Evolutionary conservation across 2,888 invertebrate species (phyloP), one percentile per base, ranked within the genome.

Genomic region (Sphaerolaimus hirsutus): DNA sequence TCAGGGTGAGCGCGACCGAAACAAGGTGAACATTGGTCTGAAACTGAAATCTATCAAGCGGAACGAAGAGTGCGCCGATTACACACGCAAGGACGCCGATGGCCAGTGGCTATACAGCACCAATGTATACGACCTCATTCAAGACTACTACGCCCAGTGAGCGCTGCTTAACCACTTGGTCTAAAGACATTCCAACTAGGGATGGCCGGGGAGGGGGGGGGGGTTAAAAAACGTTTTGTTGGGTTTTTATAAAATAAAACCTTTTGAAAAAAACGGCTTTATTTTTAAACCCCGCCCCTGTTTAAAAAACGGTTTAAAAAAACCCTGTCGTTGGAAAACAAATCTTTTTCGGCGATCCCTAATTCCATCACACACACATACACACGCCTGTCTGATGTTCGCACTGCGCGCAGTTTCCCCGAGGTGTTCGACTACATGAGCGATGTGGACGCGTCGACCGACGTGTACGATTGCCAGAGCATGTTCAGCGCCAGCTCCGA

Each of bases 1-100:
- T 19, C 7, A 14, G 7, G 10, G 24, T 4, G 2, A 21, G 47
- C 14, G 47, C 49, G 49, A 50, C 50, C 46, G 52, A 57, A 46
- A 51, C 49, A 45, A 51, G 49, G 50, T 76, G 19, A 89, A 89
- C 62, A 72, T 91, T 26, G 93, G 91, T 0, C 71, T 93, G 41
- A 82, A 86, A 63, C 70, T 93, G 23, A 91, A 91, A 23, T 40
- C 24, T 59, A 81, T 78, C 51, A 83, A 81, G 61, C 74, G 66
- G 22, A 74, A 73, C 54, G 70, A 73, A 58, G 74, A 80, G 71
- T 78, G 78, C 1, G 75, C 78, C 1, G 86, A 87, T 27, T 89
- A 77, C 64, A 81, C 83, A 0, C 76, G 74, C 45, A 79, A 60
- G 46, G 69, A 72, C 0, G 64, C 65, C 19, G 59, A 59, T 38